Evolutionary conservation across 2,113 vertebrate genomes (phyloP), one percentile per base, ranked within the genome.

Genomic region (Camelus bactrianus): DNA sequence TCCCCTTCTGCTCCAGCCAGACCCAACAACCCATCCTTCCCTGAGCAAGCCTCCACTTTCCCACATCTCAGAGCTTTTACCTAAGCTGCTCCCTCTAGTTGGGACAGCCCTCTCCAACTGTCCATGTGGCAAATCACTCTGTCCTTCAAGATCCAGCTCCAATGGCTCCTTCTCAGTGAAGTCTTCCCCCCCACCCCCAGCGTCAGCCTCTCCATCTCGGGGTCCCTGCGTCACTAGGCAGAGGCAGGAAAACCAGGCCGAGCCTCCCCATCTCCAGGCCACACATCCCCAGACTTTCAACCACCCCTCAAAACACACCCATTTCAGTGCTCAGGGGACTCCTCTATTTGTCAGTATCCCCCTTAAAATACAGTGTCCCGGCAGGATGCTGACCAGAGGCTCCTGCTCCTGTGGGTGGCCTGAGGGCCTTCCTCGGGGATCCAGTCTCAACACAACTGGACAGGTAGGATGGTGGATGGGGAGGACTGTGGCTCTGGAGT

Each of bases 211-310:
- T 11, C 22, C 11, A 30, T n/a, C 28, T 16, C 20, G 0, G 35
- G 3, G 42, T 42, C 6, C n/a, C 52, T 11, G 1, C 38, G 12
- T 32, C 0, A 1, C 38, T 46, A 0, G 0, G 81, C 54, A 72
- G 46, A 52, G 60, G 30, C 76, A 17, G n/a, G 32, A 50, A 50
- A 22, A 7, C 35, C 32, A 26, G 90, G 76, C 58, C 15, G 11
- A 32, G 7, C 14, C 8, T 38, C 52, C 42, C 20, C 8, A 1
- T 9, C 22, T 5, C 17, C 26, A 32, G 54, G 42, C 6, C 54
- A 46, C 48, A 62, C n/a, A 6, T 7, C 58, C 30, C 24, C 38
- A 3, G 14, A 9, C 24, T 17, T 38, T 48, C 69, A 65, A 5
- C 56, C 35, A 6, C 5, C 48, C 28, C 30, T 17, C 9, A 2